A percentile compares a stretch with the other conserved stretches of the same genome.
Evolutionary conservation across 2,113 vertebrate genomes (phyloP).

Genomic region (Sphyrna mokarran): DNA sequence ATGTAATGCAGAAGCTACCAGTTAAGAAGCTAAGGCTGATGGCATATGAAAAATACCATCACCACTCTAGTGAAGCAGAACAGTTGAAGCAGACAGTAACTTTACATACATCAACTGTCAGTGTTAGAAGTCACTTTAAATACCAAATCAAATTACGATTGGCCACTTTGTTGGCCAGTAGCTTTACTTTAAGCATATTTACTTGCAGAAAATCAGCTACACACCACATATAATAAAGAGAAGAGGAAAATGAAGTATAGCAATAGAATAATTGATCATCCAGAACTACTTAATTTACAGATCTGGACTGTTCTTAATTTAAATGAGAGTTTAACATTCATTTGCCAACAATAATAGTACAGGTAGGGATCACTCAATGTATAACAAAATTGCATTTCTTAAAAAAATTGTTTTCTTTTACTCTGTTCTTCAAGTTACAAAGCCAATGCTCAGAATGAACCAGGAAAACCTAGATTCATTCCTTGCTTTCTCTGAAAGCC

Average conservation of each 20-base stretch:
- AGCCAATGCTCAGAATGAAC: too few relatives aligned
- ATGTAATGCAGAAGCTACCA: background rate
- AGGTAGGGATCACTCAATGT: background rate
- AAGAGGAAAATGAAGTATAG: background rate
- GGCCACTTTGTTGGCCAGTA: background rate
- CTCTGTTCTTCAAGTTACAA: too few relatives aligned
- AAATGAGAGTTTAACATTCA: background rate
- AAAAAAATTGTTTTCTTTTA: too few relatives aligned
- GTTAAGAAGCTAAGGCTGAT: background rate
- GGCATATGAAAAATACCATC: background rate
- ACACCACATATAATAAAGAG: background rate
- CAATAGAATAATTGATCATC: background rate
- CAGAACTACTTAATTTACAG: background rate
- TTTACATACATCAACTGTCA: background rate
- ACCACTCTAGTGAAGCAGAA: background rate
- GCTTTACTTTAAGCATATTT: background rate
- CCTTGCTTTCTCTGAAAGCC: too few relatives aligned
- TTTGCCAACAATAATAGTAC: background rate
- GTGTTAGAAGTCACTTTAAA: background rate
- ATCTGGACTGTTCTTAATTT: background rate
- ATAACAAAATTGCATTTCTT: background rate
- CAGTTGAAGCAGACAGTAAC: background rate
- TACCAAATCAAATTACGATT: background rate
- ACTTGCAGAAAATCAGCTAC: background rate
- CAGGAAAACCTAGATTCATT: too few relatives aligned